Base-by-base conservation (phyloP, 1,140 invertebrate species). In the Antheraea pernyi region DNA sequence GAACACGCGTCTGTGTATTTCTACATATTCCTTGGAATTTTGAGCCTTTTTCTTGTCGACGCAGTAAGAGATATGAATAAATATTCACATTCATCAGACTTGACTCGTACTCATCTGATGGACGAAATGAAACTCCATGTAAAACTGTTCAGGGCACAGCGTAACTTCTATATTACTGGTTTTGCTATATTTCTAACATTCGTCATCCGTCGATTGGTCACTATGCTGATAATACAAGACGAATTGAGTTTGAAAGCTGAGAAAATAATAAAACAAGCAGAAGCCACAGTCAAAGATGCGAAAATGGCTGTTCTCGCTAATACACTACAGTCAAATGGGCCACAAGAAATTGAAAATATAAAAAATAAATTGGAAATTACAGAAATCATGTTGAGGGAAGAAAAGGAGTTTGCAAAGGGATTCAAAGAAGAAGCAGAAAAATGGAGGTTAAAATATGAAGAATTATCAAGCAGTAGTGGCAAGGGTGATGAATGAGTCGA, bases 101-200 rank as follows among this genome's bases (percentile, higher is more conserved):
- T 67, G 16, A 65, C 69, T 37, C 75, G 81, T 37, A 36, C 61
- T 0, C 84, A 87, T 67, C 73, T 91, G 7, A 65, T 81, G 0
- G 84, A 68, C 72, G 90, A 92, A 75, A 83, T 92, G 84, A 92
- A 92, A 78, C 77, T 75, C 6, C 84, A 79, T 69, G 82, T 92
- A 0, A 91, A 89, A 71, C 71, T 92, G 22, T 92, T 92, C 67
- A 70, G 91, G 75, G 85, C 91, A n/a, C 91, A 92, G 70, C 81
- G 91, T 74, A 92, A 92, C 69, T 92, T 92, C 65, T 92, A 92
- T 65, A 91, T 92, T 16, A 92, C 90, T 53, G 82, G 89, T 48
- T 92, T 92, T 78, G 74, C 87, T 6, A 90, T 92, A 70, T 92
- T 91, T 72, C 74, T 92, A n/a, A 78, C 88, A 22, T 92, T 91